phyloP scores from a whole-genome alignment of 2,888 invertebrate genomes.

The Lamellibrachia columna region DNA sequence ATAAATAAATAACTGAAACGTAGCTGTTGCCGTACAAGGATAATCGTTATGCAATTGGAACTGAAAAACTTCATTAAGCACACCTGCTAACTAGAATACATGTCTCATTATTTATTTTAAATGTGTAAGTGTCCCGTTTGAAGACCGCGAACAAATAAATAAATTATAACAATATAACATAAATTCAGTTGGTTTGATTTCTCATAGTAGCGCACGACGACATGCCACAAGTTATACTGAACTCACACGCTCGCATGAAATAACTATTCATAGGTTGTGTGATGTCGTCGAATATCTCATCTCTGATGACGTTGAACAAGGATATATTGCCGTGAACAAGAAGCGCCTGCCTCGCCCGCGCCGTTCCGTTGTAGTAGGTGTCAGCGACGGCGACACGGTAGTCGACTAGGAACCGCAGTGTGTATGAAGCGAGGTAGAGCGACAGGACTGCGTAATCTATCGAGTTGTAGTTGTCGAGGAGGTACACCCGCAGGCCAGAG shows the following conservation, averaged over 20 bases:
- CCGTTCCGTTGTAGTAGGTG: conserved; percentile 57
- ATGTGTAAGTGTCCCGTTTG: no score
- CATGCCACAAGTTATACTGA: neutral
- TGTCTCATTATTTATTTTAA: no score
- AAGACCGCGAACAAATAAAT: neutral
- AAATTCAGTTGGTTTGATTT: neutral
- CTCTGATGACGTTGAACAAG: conserved; percentile 29
- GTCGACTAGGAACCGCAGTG: conserved; percentile 63
- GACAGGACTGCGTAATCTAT: conserved; percentile 64
- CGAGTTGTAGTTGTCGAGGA: conserved; percentile 64
- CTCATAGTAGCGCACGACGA: neutral
- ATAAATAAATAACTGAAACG: no score
- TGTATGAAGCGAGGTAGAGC: conserved; percentile 65
- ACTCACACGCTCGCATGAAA: conserved; percentile 47
- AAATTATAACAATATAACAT: neutral
- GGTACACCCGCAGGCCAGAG: conserved; percentile 61
- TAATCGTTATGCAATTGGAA: no score
- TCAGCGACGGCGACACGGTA: conserved; percentile 62
- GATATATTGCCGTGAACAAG: conserved; percentile 27
- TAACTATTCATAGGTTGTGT: conserved; percentile 34
- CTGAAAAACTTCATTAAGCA: no score
- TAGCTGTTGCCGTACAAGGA: no score
- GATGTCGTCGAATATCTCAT: conserved; percentile 46
- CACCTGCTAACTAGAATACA: no score
- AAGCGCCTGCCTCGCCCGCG: conserved; percentile 50